Conservation (phyloP, 2,113 vertebrate genomes). For the Phyllostomus hastatus region DNA sequence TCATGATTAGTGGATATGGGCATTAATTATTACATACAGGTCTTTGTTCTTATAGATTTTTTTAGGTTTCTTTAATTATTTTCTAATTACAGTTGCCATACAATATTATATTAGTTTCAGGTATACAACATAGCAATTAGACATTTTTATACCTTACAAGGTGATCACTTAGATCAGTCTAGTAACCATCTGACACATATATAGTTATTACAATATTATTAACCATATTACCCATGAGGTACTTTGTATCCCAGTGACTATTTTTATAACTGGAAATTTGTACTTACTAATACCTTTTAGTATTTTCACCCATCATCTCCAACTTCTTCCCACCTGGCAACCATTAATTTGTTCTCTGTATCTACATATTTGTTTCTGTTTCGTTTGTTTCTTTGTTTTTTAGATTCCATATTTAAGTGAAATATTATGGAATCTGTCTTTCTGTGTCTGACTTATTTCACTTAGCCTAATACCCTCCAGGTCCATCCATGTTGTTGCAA, state of each 20-base stretch:
- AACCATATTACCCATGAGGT: background rate
- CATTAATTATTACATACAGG: background rate
- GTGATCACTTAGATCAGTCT: background rate
- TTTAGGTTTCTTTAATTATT: background rate
- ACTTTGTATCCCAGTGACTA: background rate
- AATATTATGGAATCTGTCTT: too few relatives aligned
- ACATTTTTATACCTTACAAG: background rate
- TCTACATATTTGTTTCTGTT: background rate
- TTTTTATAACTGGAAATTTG: background rate
- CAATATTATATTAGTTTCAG: background rate
- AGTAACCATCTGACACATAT: background rate
- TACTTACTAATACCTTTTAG: background rate
- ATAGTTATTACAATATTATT: background rate
- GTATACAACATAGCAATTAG: background rate
- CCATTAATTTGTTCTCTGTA: background rate
- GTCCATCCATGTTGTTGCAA: too few relatives aligned
- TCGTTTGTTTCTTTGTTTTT: too few relatives aligned
- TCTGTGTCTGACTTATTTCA: too few relatives aligned
- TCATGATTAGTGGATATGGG: background rate
- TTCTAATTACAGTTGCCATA: background rate
- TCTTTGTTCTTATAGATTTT: background rate
- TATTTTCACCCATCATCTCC: background rate
- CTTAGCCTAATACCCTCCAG: too few relatives aligned
- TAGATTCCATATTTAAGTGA: too few relatives aligned
- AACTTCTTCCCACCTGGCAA: background rate